Evolutionary conservation across 2,113 vertebrate species (phyloP), one percentile per base, ranked within the genome.

Genomic region (Tricholaema leucomelas): DNA sequence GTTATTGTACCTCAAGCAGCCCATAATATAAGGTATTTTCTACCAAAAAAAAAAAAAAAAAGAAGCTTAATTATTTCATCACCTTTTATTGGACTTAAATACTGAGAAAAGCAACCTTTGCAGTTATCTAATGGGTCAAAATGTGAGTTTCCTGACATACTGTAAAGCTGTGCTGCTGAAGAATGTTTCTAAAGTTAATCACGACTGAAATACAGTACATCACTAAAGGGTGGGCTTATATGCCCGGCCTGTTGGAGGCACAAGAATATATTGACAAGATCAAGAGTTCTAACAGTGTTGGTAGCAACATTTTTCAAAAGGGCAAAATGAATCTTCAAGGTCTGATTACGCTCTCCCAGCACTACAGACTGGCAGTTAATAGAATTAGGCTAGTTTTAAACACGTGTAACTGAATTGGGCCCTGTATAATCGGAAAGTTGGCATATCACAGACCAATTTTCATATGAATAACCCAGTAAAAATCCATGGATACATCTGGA

Each of bases 341-440:
- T 58, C 84, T 93, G 75, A 92, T 89, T 89, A 92, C 56, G 42
- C 48, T 89, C 75, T 83, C 56, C 38, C 42, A 93, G 84, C 66
- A 70, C 56, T 56, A 52, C 78, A 92, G 76, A 89, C 74, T 77
- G 88, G 71, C 69, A 92, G 67, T 17, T 95, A 96, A 94, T 87
- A 67, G 52, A 85, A 90, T 92, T 80, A 93, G 35, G n/a, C 12
- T 89, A 71, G 81, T 67, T 77, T 89, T 52, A 87, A 89, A 88
- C 78, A 60, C 87, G 64, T 60, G 16, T 93, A 93, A 96, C 93
- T 85, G 84, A 92, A 89, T 96, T 95, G 81, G 48, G 54, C 35
- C 9, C 36, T 54, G 60, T 38, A 8, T 90, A 91, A 89, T 92
- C 15, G 8, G 81, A 87, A 92, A 89, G 88, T 19, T 82, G 78